These are phyloP conservation scores for Tubulanus polymorphus DNA, from an alignment of 2,888 invertebrate genomes.

Conservation along the genomic window DNA sequence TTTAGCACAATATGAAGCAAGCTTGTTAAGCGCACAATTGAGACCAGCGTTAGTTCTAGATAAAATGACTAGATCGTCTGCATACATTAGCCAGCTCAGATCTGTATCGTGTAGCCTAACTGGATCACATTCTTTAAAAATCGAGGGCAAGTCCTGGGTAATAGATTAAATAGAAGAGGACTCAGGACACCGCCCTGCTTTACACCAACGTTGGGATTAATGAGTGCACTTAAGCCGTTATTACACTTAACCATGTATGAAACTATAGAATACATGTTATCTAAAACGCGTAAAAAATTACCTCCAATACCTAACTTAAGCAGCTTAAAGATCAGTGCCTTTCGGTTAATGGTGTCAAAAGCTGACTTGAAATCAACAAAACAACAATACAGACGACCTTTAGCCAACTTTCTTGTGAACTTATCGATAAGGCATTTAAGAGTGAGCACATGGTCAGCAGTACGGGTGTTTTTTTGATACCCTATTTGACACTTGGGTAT, in stretches of 20 bases:
- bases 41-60: not conserved
- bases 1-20: not conserved
- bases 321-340: not conserved
- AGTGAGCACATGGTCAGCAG: not conserved
- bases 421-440: not conserved
- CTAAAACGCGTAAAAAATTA: not conserved
- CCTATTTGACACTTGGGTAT: not conserved
- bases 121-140: not conserved
- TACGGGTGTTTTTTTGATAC: not conserved
- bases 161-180: not conserved
- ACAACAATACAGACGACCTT: no score
- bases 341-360: not conserved
- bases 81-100: not conserved
- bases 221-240: not conserved
- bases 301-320: not conserved
- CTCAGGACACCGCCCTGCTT: not conserved
- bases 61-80: not conserved
- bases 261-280: not conserved
- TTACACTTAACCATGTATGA: not conserved
- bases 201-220: not conserved
- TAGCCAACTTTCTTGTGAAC: no score
- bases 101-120: not conserved
- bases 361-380: slow-evolving; percentile 1
- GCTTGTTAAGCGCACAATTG: not conserved
- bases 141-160: not conserved